Base-by-base conservation (phyloP, 2,888 invertebrate genomes). In the Siphonodentalium dalli region DNA sequence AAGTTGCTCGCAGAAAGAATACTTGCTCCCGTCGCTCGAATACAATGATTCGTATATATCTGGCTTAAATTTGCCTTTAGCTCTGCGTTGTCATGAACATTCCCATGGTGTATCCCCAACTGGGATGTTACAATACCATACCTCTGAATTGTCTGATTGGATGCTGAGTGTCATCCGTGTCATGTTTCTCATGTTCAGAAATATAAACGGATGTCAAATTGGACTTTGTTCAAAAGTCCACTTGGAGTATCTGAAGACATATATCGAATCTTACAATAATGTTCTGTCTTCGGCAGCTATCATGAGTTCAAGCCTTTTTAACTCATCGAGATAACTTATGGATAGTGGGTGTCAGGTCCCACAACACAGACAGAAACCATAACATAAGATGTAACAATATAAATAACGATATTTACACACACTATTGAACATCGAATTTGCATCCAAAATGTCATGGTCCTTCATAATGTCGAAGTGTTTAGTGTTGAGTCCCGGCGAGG, bases 201-300 rank as follows among this genome's bases (percentile, higher is more conserved):
- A 39, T 52, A 56, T 39, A 55, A 29, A 20, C 55, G 37, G n/a
- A 55, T 55, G 46, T 52, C 56, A 39, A 52, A 56, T 39, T 53
- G 57, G 8, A 57, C 57, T 24, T 53, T 57, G 40, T 57, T 57
- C 7, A 38, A 20, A 13, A 57, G 48, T 11, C 48, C 57, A 11
- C 28, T 37, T 15, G 52, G 57, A 26, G 52, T 48, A 28, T 20
- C 27, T 5, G 42, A 23, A 42, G 26, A 26, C n/a, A 57, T n/a
- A 24, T n/a, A n/a, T n/a, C 2, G 52, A 52, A 4, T 13, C n/a
- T 27, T 47, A 49, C 9, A 49, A n/a, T 27, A n/a, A 27, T 11
- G 39, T 31, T 2, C 29, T n/a, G 13, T 50, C 50, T 4, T 13
- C 35, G 7, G 38, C 44, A 1, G 44, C 40, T 18, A 55, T 49